Evolutionary conservation across 2,113 vertebrate species (phyloP).

Genomic region (Peromyscus polionotus): DNA sequence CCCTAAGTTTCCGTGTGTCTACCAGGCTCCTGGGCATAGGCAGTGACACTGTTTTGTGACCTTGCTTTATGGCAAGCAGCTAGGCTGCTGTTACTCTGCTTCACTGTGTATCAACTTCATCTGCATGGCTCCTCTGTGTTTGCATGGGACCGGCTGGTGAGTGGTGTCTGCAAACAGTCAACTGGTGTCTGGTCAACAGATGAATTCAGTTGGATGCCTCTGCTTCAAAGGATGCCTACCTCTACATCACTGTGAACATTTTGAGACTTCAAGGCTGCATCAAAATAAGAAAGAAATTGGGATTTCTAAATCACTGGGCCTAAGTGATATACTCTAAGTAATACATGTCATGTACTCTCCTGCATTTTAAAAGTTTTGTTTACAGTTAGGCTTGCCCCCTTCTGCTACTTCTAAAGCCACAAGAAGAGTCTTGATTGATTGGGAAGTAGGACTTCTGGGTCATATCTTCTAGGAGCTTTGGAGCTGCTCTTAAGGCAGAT

Average conservation of each 20-base stretch:
- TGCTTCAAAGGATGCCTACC: background rate
- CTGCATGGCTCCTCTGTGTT: background rate
- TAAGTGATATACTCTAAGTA: background rate
- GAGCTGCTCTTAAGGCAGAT: background rate
- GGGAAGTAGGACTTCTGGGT: background rate
- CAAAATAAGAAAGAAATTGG: background rate
- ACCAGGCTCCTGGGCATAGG: background rate
- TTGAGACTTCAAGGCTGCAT: background rate
- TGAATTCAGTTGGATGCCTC: background rate
- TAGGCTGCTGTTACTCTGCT: background rate
- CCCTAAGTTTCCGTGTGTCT: background rate
- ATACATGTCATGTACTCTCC: background rate
- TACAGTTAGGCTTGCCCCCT: background rate
- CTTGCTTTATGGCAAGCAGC: background rate
- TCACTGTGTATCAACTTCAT: background rate
- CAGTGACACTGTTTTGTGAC: background rate
- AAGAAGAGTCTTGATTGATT: background rate
- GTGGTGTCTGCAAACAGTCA: background rate
- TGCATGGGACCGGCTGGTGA: background rate
- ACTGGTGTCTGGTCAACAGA: background rate
- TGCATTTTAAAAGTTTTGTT: background rate
- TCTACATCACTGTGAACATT: background rate
- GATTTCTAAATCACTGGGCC: background rate
- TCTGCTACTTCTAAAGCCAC: background rate
- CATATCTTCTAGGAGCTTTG: background rate